phyloP scores from a whole-genome alignment of 2,888 invertebrate species.

The Chaitophorus viminalis region DNA sequence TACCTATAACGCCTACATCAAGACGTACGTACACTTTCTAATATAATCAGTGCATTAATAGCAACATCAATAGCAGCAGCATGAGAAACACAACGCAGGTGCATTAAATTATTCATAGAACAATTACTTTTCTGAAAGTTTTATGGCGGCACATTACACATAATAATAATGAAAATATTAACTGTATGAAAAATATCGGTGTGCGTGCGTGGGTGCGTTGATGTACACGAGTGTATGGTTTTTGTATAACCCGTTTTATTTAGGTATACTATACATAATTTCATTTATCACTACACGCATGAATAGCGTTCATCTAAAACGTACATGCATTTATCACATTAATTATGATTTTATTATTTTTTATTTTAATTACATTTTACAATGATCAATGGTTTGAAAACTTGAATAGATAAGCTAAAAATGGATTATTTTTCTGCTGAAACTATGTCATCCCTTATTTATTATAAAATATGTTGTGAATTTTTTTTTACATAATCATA shows the following conservation, averaged over 20 bases:
- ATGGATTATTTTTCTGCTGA: not conserved
- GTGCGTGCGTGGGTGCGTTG: not conserved
- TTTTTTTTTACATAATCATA: not conserved
- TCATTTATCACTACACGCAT: not conserved
- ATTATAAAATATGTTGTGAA: not conserved
- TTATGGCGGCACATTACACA: not conserved
- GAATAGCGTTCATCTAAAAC: not conserved
- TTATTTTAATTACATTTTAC: conserved; percentile 9
- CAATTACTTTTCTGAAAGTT: not conserved
- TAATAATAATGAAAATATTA: not conserved
- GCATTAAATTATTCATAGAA: not conserved
- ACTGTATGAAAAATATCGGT: not conserved
- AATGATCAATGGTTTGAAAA: not conserved
- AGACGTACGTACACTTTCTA: not conserved
- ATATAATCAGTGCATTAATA: not conserved
- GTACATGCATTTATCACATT: not conserved
- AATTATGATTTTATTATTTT: not conserved
- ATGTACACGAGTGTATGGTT: too few species aligned
- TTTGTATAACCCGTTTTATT: not conserved
- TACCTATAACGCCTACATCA: too few species aligned
- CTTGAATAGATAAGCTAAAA: conserved; percentile 9
- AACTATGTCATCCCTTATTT: not conserved
- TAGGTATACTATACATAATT: not conserved
- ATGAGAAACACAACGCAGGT: too few species aligned
- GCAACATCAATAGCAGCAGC: not conserved